A percentile compares a stretch with the other conserved stretches of the same genome.
Evolutionary conservation across 92 coral and sea anemone species (phyloP).

Genomic region (Phenganax stokvisi): DNA sequence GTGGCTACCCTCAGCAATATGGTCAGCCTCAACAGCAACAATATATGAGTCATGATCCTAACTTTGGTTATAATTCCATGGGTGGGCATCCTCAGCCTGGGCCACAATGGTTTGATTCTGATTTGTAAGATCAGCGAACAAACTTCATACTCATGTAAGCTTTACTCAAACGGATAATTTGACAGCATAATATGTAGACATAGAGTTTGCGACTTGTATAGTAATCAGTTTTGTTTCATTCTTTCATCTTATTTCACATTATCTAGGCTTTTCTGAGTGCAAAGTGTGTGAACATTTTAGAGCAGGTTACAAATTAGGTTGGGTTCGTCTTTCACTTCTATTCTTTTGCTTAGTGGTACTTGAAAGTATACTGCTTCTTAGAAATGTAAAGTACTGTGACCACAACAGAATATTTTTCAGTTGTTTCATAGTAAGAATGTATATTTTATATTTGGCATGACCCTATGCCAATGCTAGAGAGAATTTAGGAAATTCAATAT

Average conservation of each 20-base stretch:
- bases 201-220: slow-evolving; percentile 5
- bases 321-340: not conserved
- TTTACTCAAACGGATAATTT: not conserved
- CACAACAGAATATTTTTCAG: not conserved
- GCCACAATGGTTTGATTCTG: slow-evolving; percentile 30
- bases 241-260: not conserved
- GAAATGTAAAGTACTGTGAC: not conserved
- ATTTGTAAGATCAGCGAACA: slow-evolving; percentile 19
- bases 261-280: not conserved
- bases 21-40: not conserved
- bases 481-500: not conserved
- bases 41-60: slow-evolving; percentile 4
- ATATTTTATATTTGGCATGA: not conserved
- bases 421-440: not conserved
- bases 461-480: not conserved
- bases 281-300: not conserved
- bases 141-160: not conserved
- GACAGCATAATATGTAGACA: not conserved
- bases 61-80: slow-evolving; percentile 4
- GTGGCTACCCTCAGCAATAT: slow-evolving; percentile 15
- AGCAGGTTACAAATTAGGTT: not conserved
- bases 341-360: not conserved
- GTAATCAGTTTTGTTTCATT: not conserved
- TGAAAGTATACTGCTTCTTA: not conserved
- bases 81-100: slow-evolving; percentile 21